Conservation (phyloP, 2,797 vertebrate genomes). For the Pseudomugil gertrudae region DNA sequence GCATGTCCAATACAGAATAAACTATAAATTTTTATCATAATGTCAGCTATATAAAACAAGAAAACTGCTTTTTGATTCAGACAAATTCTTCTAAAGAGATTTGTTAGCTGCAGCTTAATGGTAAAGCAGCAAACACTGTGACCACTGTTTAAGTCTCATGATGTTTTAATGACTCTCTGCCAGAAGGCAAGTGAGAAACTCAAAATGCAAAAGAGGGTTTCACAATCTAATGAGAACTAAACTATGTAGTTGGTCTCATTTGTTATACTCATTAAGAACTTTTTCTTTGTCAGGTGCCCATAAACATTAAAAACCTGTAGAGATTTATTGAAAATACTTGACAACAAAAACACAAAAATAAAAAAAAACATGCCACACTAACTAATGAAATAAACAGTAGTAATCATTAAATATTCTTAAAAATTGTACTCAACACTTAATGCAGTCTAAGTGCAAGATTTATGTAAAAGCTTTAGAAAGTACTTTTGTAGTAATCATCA, state of each 20-base stretch:
- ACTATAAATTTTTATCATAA: not conserved
- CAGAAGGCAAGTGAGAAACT: slow-evolving; percentile 3
- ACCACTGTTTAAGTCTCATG: slow-evolving; percentile 9
- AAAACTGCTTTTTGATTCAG: not conserved
- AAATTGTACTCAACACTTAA: too few species aligned
- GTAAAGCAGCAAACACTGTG: slow-evolving; percentile 8
- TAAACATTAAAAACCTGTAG: not conserved
- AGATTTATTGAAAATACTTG: not conserved
- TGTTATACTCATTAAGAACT: not conserved
- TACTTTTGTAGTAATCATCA: too few species aligned
- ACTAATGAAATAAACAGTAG: too few species aligned
- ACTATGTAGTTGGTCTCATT: not conserved
- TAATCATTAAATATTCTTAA: too few species aligned
- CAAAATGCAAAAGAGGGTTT: not conserved
- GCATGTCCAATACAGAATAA: not conserved
- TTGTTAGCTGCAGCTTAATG: slow-evolving; percentile 9
- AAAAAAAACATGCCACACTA: too few species aligned
- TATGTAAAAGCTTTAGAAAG: too few species aligned
- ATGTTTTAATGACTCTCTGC: slow-evolving; percentile 24
- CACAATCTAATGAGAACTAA: not conserved
- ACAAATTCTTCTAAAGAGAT: not conserved
- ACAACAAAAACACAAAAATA: too few species aligned
- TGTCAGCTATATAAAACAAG: not conserved
- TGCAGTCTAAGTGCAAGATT: too few species aligned
- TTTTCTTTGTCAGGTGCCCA: not conserved